Conservation (phyloP, 2,797 vertebrate genomes). For the Anguilla pacifica region DNA sequence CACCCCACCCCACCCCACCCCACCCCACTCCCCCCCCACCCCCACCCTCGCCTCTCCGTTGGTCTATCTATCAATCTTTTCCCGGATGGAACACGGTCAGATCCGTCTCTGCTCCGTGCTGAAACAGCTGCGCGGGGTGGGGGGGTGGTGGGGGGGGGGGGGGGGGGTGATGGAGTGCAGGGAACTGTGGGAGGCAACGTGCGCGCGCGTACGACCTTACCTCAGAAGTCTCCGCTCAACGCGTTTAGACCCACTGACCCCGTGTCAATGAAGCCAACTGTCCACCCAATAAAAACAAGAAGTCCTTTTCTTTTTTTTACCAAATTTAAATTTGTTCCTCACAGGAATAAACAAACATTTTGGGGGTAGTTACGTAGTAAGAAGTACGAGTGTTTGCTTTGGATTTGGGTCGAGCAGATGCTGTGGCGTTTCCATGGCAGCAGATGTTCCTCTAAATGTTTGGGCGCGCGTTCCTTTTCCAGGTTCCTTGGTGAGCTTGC, state of each 20-base stretch:
- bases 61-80: conserved; percentile 45
- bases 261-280: background rate
- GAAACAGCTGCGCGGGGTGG: background rate
- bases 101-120: background rate
- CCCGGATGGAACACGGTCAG: conserved; percentile 51
- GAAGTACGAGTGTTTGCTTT: background rate
- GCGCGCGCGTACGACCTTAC: background rate
- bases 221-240: background rate
- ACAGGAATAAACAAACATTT: background rate
- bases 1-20: too few relatives aligned
- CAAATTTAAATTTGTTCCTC: background rate
- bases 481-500: background rate
- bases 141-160: too few relatives aligned
- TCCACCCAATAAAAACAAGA: background rate
- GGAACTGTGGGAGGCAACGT: background rate
- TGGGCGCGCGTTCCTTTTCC: conserved; percentile 15
- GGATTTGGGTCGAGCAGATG: background rate
- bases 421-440: conserved; percentile 29
- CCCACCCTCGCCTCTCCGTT: background rate
- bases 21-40: conserved; percentile 24
- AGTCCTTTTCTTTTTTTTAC: background rate
- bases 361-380: background rate
- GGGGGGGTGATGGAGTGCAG: background rate
- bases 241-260: background rate
- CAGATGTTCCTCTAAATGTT: conserved; percentile 35